A percentile compares a stretch with the other conserved stretches of the same genome.
Evolutionary conservation across 2,888 invertebrate genomes (phyloP).

Genomic region (Drosophila paramelanica): DNA sequence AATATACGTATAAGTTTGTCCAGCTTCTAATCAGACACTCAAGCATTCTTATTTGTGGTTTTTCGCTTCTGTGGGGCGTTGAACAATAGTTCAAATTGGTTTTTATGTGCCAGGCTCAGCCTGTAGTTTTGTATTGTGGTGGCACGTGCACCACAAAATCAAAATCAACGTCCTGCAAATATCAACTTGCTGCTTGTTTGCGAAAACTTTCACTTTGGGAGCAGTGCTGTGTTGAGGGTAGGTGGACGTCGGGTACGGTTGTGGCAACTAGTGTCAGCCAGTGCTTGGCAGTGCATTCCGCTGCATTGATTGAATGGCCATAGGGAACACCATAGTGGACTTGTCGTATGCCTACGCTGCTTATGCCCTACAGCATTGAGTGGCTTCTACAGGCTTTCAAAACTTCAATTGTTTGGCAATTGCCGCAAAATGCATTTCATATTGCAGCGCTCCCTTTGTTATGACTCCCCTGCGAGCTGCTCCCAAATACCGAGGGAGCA

Average conservation of each 20-base stretch:
- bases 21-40: slow-evolving; percentile 6
- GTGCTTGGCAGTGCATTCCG: slow-evolving; percentile 15
- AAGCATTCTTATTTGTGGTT: slow-evolving; percentile 7
- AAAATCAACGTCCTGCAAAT: slow-evolving; percentile 53
- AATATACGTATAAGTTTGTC: background rate
- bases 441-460: slow-evolving; percentile 20
- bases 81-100: slow-evolving; percentile 57
- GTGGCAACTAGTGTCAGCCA: background rate
- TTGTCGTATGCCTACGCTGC: slow-evolving; percentile 46
- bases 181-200: slow-evolving; percentile 61
- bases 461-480: slow-evolving; percentile 3
- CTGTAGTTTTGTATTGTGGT: slow-evolving; percentile 8
- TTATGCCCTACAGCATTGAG: slow-evolving; percentile 24
- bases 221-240: background rate
- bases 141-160: slow-evolving; percentile 31
- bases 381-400: slow-evolving; percentile 2
- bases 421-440: slow-evolving; percentile 26
- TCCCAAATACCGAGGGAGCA: slow-evolving; percentile 11
- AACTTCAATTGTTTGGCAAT: slow-evolving; percentile 17
- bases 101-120: slow-evolving; percentile 21
- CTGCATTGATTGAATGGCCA: slow-evolving; percentile 35
- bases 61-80: background rate
- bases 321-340: slow-evolving; percentile 8
- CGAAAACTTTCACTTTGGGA: slow-evolving; percentile 56
- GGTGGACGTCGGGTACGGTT: no score